These are phyloP conservation scores for Latrodectus hesperus DNA, from an alignment of 2,888 invertebrate species.

Conservation along the genomic window DNA sequence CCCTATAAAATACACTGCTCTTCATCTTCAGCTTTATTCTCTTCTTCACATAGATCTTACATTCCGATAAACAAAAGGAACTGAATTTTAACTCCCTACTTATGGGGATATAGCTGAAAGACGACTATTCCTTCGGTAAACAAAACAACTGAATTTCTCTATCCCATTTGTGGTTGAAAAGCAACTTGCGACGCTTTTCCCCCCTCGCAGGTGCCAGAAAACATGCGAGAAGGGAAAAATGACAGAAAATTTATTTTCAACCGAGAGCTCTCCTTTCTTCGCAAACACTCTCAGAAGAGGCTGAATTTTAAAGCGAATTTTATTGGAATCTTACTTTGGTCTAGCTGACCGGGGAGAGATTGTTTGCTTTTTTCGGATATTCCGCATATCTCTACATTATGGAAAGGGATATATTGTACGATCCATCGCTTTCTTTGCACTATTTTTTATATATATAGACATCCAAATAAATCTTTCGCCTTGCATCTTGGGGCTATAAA, in stretches of 20 bases:
- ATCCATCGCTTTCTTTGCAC: slow-evolving; percentile 1
- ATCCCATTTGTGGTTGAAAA: not conserved
- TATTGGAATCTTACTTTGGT: slow-evolving; percentile 27
- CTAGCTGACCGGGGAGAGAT: slow-evolving; percentile 35
- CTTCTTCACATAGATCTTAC: no score
- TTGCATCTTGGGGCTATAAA: slow-evolving; percentile 13
- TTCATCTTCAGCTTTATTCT: no score
- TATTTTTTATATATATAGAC: slow-evolving; percentile 19
- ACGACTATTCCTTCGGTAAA: not conserved
- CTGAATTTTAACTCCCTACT: no score
- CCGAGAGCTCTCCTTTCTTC: slow-evolving; percentile 19
- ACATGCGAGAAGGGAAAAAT: slow-evolving; percentile 10
- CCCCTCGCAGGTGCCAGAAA: not conserved
- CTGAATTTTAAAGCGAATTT: slow-evolving; percentile 45
- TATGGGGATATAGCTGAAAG: no score
- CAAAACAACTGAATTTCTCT: not conserved
- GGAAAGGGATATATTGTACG: not conserved
- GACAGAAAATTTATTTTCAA: slow-evolving; percentile 39
- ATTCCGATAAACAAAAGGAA: no score
- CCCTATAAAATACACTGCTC: no score
- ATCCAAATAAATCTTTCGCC: slow-evolving; percentile 13
- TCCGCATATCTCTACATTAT: slow-evolving; percentile 31
- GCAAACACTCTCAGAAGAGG: slow-evolving; percentile 27
- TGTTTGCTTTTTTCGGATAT: slow-evolving; percentile 25
- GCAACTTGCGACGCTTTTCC: not conserved